Base-by-base conservation (phyloP, 2,888 invertebrate species). In the Acronicta aceris region DNA sequence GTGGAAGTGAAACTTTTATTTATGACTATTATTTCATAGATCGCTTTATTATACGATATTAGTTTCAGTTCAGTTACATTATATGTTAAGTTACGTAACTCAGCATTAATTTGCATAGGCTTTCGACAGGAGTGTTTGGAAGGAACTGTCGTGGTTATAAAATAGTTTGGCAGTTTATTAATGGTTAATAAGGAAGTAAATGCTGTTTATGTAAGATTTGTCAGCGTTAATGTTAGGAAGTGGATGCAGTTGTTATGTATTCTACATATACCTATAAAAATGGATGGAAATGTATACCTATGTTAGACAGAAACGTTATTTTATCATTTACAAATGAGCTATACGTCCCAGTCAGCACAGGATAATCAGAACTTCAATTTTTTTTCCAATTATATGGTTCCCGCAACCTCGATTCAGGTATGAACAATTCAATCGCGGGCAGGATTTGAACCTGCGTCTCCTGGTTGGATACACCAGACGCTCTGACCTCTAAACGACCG, bases 11-110 rank as follows among this genome's bases (percentile, higher is more conserved):
- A 65, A 68, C 54, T 61, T 61, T 61, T 62, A 60, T 53, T 59
- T 55, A 61, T 59, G 27, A 16, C 15, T 16, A 59, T 77, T 42
- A 58, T 30, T 64, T 27, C 42, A 62, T 43, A 69, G 60, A 74
- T 77, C 38, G 57, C 52, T 69, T 65, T 73, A 73, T 67, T 74
- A 69, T 74, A 45, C 68, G 49, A 27, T 12, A 46, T 60, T 56
- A 59, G 38, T 67, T 27, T 47, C 13, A 38, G 25, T 42, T 43
- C 33, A 15, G 8, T 50, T 50, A 41, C 48, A 48, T 58, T 41
- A 50, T 57, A 63, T 54, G 42, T 42, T 3, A 33, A 41, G 36
- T 71, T 74, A 54, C 53, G 46, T 65, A 59, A 62, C 42, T 62
- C 46, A 13, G 36, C 15, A 10, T 17, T 68, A 61, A 73, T 68